A percentile compares a stretch with the other conserved stretches of the same genome.
phyloP scores from a whole-genome alignment of 2,797 vertebrate species.

The Lepus oiostolus region DNA sequence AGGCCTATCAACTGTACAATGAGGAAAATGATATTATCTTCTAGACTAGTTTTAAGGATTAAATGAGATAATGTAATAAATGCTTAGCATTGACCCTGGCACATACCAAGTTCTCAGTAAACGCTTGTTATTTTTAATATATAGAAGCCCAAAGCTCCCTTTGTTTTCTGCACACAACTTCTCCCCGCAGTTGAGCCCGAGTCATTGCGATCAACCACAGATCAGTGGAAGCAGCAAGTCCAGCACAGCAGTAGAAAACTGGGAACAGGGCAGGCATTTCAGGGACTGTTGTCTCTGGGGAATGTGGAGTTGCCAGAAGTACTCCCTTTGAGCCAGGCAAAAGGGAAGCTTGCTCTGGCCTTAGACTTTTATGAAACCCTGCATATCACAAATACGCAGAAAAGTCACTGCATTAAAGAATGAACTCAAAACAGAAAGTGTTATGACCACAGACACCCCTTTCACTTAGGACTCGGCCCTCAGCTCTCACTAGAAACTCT shows the following conservation, averaged over 20 bases:
- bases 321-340: background rate
- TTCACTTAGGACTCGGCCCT: background rate
- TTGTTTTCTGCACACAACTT: background rate
- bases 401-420: constrained; percentile 40
- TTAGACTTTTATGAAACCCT: constrained; percentile 15
- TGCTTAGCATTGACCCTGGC: background rate
- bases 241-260: background rate
- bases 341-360: background rate
- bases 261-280: background rate
- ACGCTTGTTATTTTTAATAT: constrained; percentile 13
- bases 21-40: background rate
- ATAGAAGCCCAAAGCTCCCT: background rate
- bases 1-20: background rate
- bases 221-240: background rate
- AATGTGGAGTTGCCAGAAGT: background rate
- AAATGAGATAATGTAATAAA: constrained; percentile 19
- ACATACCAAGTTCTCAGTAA: background rate
- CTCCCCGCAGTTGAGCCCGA: background rate
- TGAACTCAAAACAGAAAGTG: background rate
- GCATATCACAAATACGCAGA: background rate
- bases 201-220: background rate
- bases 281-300: background rate
- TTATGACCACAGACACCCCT: background rate
- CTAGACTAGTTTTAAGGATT: background rate
- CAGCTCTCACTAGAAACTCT: constrained; percentile 50